Base-by-base conservation (phyloP, 2,113 vertebrate genomes). In the Tragelaphus imberbis region DNA sequence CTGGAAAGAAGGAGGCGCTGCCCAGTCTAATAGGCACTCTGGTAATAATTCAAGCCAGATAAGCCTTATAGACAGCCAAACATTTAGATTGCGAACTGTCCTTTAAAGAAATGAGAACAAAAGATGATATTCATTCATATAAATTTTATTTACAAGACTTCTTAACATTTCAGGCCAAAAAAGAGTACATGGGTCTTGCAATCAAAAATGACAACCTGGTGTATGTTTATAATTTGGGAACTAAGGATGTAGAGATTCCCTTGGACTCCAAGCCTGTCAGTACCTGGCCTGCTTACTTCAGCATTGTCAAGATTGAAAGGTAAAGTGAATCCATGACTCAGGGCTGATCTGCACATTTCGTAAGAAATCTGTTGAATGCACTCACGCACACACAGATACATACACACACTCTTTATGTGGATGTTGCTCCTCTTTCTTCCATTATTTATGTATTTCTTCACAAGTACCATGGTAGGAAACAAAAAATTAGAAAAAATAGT, bases 151-250 rank as follows among this genome's bases (percentile, higher is more conserved):
- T 88, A 82, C 91, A 13, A 86, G 47, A 79, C n/a, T 88, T 95
- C 65, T 97, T 97, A 80, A 53, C 96, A 30, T 98, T 98, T 90
- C 97, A 99, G 99, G 99, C 99, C 79, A 99, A 95, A 97, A 99
- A 99, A 98, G 99, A 99, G 96, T 99, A 99, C 98, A 99, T 99
- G 98, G 99, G 99, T 8, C 99, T 99, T 95, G 99, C 99, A 82
- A 99, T 99, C 97, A 99, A 99, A 99, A 99, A 99, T 87, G 99
- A 99, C 98, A 99, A 99, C 95, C 99, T 99, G 97, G 99, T 99
- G 9, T 99, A 99, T 12, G 92, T 99, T 81, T 99, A 99, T 98
- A 99, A 99, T 96, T 99, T 99, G 89, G 99, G 99, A 1, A 98
- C 84, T 0, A 99, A 99, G 93, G 99, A 99, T 0, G 99, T 99